Percentiles rank a stretch among this genome's conserved stretches.
phyloP scores from a whole-genome alignment of 1,140 invertebrate species.

The Euura saliciscinereae region DNA sequence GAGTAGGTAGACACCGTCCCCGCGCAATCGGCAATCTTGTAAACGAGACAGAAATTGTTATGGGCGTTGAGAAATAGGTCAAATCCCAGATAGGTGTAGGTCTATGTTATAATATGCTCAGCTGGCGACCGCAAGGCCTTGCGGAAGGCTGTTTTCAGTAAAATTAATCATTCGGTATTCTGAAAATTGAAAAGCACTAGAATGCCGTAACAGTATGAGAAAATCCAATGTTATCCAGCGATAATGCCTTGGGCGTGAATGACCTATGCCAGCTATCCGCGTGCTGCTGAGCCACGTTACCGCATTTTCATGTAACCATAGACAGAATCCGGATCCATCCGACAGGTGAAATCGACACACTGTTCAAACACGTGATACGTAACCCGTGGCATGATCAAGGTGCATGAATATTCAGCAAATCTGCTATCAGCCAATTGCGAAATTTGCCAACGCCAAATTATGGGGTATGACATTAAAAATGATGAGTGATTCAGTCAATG shows the following conservation, averaged over 20 bases:
- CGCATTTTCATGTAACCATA: too few relatives aligned
- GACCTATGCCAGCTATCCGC: neutral
- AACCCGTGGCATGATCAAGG: too few relatives aligned
- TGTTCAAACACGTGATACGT: neutral
- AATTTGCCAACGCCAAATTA: too few relatives aligned
- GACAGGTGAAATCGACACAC: neutral
- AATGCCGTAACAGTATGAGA: neutral
- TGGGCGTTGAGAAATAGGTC: slow-evolving; percentile 2
- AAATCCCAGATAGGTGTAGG: neutral
- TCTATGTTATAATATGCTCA: neutral
- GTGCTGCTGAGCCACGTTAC: neutral
- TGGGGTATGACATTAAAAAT: too few relatives aligned
- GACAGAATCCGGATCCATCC: too few relatives aligned
- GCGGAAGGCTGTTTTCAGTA: neutral
- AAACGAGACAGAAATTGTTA: slow-evolving; percentile 1
- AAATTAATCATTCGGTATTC: neutral
- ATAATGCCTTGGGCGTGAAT: neutral
- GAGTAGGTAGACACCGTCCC: neutral
- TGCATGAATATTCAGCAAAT: too few relatives aligned
- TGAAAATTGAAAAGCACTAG: neutral
- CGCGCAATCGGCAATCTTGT: neutral
- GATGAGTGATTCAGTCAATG: too few relatives aligned
- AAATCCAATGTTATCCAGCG: neutral
- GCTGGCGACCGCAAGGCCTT: neutral
- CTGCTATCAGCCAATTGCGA: too few relatives aligned